Evolutionary conservation across 2,113 vertebrate genomes (phyloP), one percentile per base, ranked within the genome.

Genomic region (Archocentrus centrarchus): DNA sequence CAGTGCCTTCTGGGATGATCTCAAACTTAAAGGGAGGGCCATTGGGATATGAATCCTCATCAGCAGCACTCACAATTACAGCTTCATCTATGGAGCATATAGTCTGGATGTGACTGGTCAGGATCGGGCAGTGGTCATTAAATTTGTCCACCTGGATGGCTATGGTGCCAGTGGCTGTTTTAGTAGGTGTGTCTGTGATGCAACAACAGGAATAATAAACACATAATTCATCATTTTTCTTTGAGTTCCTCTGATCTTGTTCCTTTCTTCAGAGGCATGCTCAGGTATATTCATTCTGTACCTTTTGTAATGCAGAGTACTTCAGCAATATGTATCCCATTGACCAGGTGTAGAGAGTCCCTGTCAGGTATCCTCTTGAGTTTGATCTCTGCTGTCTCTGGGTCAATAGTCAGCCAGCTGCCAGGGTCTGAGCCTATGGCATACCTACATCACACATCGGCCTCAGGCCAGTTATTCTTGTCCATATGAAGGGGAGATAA

Each of bases 291-390:
- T 18, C 13, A 18, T 6, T 62, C 30, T 89, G 93, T 97, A 98
- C 98, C 97, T 66, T 97, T 88, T 7, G 94, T 88, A 55, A 97
- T 53, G 50, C 15, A 53, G 50, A 53, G 17, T 18, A 53, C 7
- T 18, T 18, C 82, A 70, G 97, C 98, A 64, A 10, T 85, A 77
- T 98, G 97, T 55, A 95, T 96, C 20, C 97, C 97, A 15, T 97
- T 96, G n/a, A 82, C 77, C 83, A 98, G 18, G 27, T 92, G 90
- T 77, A 89, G 53, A 87, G 97, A 97, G 50, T 97, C 97, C 80
- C 95, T 92, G 83, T 96, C 93, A 77, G 98, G 95, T 41, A 92
- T 86, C 92, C 96, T 97, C 85, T 94, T 97, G 90, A 99, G 84
- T 81, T 66, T 97, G 90, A 98, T 96, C 50, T 55, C 50, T 20